Evolutionary conservation across 2,888 invertebrate species (phyloP).

Genomic region (Cetonia aurata): DNA sequence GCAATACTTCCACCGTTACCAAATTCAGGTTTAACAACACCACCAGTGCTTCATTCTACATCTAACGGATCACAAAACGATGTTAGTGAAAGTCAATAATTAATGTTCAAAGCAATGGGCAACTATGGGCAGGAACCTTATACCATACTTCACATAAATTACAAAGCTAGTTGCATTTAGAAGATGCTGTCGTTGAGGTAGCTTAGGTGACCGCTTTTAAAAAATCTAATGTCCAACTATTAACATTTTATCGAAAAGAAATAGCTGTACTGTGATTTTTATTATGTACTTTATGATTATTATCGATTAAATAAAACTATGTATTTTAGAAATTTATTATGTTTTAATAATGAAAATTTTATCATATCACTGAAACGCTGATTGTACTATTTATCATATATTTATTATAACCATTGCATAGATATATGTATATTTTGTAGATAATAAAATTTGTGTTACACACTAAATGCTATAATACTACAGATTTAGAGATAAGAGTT

Average conservation of each 20-base stretch:
- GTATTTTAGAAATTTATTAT: not conserved
- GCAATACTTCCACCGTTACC: not conserved
- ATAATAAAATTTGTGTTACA: no score
- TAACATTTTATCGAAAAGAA: constrained; percentile 11
- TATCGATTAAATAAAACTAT: constrained; percentile 3
- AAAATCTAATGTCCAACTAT: constrained; percentile 20
- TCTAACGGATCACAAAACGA: not conserved
- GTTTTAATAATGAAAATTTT: no score
- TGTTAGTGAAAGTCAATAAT: constrained; percentile 37
- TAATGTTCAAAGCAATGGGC: constrained; percentile 20
- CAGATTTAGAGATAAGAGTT: no score
- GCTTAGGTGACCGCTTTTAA: constrained; percentile 29
- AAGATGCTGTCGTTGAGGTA: constrained; percentile 13
- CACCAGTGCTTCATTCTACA: not conserved
- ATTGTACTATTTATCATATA: no score
- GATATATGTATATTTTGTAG: no score
- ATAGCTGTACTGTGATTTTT: constrained; percentile 7
- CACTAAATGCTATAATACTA: no score
- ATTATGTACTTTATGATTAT: constrained; percentile 10
- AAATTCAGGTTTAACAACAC: not conserved
- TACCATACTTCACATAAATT: no score
- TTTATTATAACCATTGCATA: no score
- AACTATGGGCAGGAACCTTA: no score
- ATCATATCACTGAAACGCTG: no score
- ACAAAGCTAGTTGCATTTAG: no score